Base-by-base conservation (phyloP, 2,888 invertebrate species). In the Ectemnius continuus region DNA sequence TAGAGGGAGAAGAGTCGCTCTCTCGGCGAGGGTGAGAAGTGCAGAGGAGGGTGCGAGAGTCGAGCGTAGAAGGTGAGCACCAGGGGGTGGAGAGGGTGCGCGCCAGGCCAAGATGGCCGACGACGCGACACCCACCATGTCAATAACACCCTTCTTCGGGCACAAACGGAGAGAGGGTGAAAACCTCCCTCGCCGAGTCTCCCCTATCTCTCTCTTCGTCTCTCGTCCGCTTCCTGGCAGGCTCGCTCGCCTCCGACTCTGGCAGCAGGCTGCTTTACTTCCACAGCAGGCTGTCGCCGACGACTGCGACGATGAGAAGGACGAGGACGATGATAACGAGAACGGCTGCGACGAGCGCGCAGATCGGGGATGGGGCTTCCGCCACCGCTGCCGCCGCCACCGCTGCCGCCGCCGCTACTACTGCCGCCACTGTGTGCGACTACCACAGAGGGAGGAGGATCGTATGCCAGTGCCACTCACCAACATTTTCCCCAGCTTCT, bases 51-150 rank as follows among this genome's bases (percentile, higher is more conserved):
- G 59, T 23, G 59, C 57, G 45, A 45, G 66, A 56, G 52, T 13
- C 18, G 47, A 45, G 20, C 46, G 48, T 20, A 47, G 48, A 26
- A 56, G 16, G 64, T 48, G 56, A 36, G 52, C 52, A 52, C 52
- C n/a, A 52, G 52, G 52, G 52, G 66, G 78, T 69, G 82, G 78
- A 70, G 75, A 81, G 73, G 80, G 73, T 78, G 74, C 71, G 73
- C 75, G 80, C 74, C 84, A 79, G 86, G 84, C 88, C 89, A 90
- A 90, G 91, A 91, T 91, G 91, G 91, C 91, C 90, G 89, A 84
- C 87, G 88, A 83, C 86, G 84, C 89, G 87, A 89, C 89, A 89
- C 89, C 84, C 89, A 89, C 88, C 90, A 90, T 91, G 90, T 90
- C 91, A 91, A 90, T 90, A 90, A 90, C 90, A 90, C 88, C 87